These are phyloP conservation scores for Blastomussa wellsi DNA, from an alignment of 92 coral and sea anemone genomes.

Conservation along the genomic window DNA sequence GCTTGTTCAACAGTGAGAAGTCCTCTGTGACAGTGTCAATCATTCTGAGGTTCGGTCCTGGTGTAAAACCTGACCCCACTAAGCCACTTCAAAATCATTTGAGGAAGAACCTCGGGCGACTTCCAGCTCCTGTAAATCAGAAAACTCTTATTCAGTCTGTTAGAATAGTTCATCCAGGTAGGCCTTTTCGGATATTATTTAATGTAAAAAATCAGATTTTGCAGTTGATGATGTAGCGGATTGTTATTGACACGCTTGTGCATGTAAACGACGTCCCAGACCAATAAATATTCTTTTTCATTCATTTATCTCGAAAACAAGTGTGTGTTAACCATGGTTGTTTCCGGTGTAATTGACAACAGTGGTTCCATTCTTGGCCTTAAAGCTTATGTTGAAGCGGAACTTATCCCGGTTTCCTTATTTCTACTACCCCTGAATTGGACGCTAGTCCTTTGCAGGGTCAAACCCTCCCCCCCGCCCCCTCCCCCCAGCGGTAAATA, in stretches of 20 bases:
- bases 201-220: background rate
- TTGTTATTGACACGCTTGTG: background rate
- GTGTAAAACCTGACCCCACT: slow-evolving; percentile 80
- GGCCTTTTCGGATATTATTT: background rate
- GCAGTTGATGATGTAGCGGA: background rate
- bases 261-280: background rate
- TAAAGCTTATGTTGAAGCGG: too few species aligned
- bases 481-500: too few species aligned
- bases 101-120: slow-evolving; percentile 63
- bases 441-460: too few species aligned
- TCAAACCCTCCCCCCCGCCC: too few species aligned
- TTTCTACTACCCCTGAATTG: too few species aligned
- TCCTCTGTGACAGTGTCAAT: slow-evolving; percentile 43
- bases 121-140: slow-evolving; percentile 75
- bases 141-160: slow-evolving; percentile 64
- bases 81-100: slow-evolving; percentile 69
- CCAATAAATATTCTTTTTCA: background rate
- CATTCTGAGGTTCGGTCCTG: slow-evolving; percentile 78
- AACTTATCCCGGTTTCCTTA: too few species aligned
- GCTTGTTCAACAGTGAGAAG: slow-evolving; percentile 6
- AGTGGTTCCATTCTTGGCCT: background rate
- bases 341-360: background rate
- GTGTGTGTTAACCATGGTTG: background rate
- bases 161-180: slow-evolving; percentile 78
- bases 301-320: background rate